Evolutionary conservation across 35 echinoderm and acorn worm genomes (phyloP), one percentile per base, ranked within the genome.

Genomic region (Ophioderma brevispina): DNA sequence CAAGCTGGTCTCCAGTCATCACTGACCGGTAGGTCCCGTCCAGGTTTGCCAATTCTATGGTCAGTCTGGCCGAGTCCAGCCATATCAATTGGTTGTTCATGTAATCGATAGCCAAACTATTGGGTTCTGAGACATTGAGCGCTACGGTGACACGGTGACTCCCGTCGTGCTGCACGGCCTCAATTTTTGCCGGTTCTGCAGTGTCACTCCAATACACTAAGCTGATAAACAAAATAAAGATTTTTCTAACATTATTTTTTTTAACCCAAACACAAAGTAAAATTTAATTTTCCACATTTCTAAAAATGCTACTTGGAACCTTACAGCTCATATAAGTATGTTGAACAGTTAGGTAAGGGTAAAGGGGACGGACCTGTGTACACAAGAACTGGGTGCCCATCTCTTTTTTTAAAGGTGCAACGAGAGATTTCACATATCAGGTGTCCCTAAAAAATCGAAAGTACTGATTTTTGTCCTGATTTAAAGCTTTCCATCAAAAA

Each of bases 141-240:
- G 92, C 87, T 31, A 99, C 78, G 31, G 82, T 92, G 31, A 81
- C 86, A 33, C 94, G 78, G 19, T 88, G 63, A 23, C 39, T 82
- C 2, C 91, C 97, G 55, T 95, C 90, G 36, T 93, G 87, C 19
- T 77, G 78, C 28, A 84, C 80, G 0, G 88, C 97, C 32, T 93
- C 90, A 11, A 99, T 99, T 77, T 91, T 99, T 25, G 93, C 56
- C 0, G 70, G 35, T 78, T 70, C 64, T 8, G 79, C 87, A 41
- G 86, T 64, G 56, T 95, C 94, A 37, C 90, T 99, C 97, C 97
- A 99, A 70, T 99, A 99, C 13, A 99, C 70, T 40, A 88, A 80
- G 70, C 97, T 99, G 40, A 38, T 42, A 55, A 21, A 42, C 79
- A 76, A 13, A 46, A 46, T n/a, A n/a, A n/a, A n/a, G n/a, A n/a